Evolutionary conservation across 2,113 vertebrate genomes (phyloP).

Genomic region (Lamprotornis superbus): DNA sequence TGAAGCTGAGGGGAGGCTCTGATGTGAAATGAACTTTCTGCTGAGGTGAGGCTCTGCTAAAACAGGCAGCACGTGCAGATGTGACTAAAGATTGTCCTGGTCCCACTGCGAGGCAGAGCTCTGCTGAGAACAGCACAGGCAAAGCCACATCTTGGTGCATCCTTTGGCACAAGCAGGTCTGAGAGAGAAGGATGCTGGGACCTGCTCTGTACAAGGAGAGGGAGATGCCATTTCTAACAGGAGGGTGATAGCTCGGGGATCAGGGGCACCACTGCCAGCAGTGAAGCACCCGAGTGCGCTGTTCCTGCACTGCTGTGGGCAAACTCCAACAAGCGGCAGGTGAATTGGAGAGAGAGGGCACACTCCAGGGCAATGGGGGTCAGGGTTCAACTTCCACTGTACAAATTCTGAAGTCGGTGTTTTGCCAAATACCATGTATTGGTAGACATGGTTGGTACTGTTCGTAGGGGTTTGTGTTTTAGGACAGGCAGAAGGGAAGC

Average conservation of each 20-base stretch:
- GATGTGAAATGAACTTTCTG: background rate
- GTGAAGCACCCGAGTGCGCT: rapidly evolving
- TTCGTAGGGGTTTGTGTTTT: background rate
- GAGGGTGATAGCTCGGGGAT: background rate
- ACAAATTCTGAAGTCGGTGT: background rate
- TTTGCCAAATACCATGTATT: background rate
- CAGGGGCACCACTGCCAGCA: rapidly evolving
- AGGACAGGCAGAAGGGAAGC: background rate
- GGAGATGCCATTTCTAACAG: background rate
- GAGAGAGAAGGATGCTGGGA: background rate
- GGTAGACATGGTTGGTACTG: background rate
- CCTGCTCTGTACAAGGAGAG: background rate
- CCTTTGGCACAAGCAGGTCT: background rate
- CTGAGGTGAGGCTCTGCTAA: background rate
- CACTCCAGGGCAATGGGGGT: background rate
- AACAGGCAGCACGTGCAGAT: background rate
- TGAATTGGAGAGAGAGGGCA: background rate
- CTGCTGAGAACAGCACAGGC: background rate
- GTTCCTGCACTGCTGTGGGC: background rate
- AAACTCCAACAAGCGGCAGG: background rate
- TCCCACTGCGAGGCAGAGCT: background rate
- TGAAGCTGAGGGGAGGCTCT: background rate
- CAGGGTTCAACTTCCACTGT: background rate
- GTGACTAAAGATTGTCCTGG: background rate
- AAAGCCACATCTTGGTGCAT: rapidly evolving